These are phyloP conservation scores for Meta bourneti DNA, from an alignment of 2,888 invertebrate species.

Conservation along the genomic window DNA sequence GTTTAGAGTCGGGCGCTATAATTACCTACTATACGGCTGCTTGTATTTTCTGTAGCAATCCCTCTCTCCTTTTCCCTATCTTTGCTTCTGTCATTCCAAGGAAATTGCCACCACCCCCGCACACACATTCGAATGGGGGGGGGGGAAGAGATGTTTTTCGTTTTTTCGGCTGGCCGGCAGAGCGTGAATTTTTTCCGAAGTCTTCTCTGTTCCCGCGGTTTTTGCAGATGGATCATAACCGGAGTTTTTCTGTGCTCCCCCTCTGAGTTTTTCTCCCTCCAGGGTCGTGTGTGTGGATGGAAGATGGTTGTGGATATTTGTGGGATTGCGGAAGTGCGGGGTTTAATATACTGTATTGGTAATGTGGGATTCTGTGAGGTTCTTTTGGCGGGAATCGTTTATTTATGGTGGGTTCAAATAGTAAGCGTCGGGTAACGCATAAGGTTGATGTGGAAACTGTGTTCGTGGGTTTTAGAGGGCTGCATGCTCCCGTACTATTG, in stretches of 20 bases:
- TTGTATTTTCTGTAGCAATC: conserved; percentile 35
- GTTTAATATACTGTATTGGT: conserved; percentile 28
- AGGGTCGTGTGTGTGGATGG: conserved; percentile 17
- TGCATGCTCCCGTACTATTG: too few species aligned
- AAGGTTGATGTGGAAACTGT: too few species aligned
- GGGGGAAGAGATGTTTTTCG: conserved; percentile 40
- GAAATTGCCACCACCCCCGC: conserved; percentile 37
- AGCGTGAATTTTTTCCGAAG: conserved; percentile 72
- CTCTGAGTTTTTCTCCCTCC: too few species aligned
- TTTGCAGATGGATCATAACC: conserved; percentile 37
- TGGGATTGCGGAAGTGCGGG: conserved; percentile 32
- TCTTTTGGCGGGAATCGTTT: neutral
- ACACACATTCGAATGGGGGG: neutral
- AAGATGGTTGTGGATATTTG: neutral
- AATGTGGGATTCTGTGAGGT: conserved; percentile 25
- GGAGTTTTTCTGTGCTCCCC: neutral
- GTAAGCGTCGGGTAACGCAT: neutral
- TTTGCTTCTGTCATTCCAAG: conserved; percentile 32
- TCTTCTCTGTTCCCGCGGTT: conserved; percentile 40
- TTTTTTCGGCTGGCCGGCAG: conserved; percentile 61
- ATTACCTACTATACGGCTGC: conserved; percentile 17
- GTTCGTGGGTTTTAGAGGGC: too few species aligned
- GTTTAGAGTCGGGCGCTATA: conserved; percentile 40
- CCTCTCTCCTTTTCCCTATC: neutral
- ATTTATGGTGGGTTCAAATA: neutral